Percentiles rank a stretch among this genome's conserved stretches.
These are phyloP conservation scores for Aramus guarauna DNA, from an alignment of 2,113 vertebrate species.

Conservation along the genomic window DNA sequence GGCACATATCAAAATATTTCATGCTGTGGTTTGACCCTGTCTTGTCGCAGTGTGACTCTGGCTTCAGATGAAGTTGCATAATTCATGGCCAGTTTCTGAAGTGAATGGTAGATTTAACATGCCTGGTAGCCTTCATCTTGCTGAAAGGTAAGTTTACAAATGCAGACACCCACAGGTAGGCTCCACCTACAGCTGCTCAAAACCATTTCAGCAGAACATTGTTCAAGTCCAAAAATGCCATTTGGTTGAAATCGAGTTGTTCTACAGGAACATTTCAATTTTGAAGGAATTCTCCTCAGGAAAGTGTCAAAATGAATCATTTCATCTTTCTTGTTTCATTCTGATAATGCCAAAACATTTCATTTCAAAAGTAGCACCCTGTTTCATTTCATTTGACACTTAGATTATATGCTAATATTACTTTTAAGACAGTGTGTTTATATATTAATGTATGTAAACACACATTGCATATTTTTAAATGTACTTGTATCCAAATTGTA, in stretches of 20 bases:
- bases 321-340: constrained; percentile 18
- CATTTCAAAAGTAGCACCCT: not conserved
- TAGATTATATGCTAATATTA: not conserved
- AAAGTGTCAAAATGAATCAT: constrained; percentile 36
- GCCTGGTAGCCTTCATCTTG: not conserved
- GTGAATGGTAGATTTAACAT: not conserved
- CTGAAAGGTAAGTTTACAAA: not conserved
- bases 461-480: not conserved
- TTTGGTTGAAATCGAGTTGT: not conserved
- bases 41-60: not conserved
- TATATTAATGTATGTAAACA: not conserved
- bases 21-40: not conserved
- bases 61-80: not conserved
- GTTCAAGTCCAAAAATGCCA: not conserved
- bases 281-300: not conserved
- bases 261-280: not conserved
- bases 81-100: not conserved
- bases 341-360: constrained; percentile 32
- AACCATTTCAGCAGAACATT: not conserved
- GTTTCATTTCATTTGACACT: not conserved
- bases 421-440: not conserved
- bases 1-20: constrained; percentile 25
- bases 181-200: not conserved
- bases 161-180: rapidly evolving
- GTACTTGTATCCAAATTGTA: not conserved